Evolutionary conservation across 2,888 invertebrate genomes (phyloP), one percentile per base, ranked within the genome.

Genomic region (Lasioglossum oenotherae): DNA sequence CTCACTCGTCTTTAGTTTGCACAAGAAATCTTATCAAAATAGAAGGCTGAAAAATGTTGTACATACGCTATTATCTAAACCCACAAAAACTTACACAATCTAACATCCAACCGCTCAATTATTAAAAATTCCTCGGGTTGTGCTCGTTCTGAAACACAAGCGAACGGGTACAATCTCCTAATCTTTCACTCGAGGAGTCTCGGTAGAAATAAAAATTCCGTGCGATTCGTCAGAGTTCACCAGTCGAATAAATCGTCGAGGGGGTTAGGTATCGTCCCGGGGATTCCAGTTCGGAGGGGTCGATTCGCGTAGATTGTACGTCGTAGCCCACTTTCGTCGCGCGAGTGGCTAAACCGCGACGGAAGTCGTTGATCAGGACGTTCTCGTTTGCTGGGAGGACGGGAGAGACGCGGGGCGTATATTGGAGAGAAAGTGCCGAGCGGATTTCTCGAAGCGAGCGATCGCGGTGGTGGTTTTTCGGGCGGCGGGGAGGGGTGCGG

Each of bases 341-440:
- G 41, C 76, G 69, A 74, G 53, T 44, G 53, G 75, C 41, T 71
- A 67, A 77, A 57, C 31, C 44, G 44, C 80, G 75, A 75, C 72
- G 82, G 49, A 64, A 64, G 31, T n/a, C 72, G 82, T 84, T 72
- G 82, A 84, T 82, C 82, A 76, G 83, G 81, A 76, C 44, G 44
- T 35, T 57, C 31, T 38, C 53, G 53, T 53, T 53, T 53, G 53
- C 5, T 49, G 49, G 64, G 12, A 31, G 44, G 23, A 16, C 44
- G 46, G 82, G 64, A 79, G 75, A 72, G 75, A 78, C 53, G 60
- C n/a, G n/a, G 14, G 12, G n/a, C 76, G 69, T 74, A 41, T 31
- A 31, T 46, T 16, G 8, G 38, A 41, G 71, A 31, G 80, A 80
- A 82, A 82, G 75, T 81, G 79, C 78, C 75, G 81, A 19, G 64